Base-by-base conservation (phyloP, 2,888 invertebrate genomes). In the Leptura quadrifasciata region DNA sequence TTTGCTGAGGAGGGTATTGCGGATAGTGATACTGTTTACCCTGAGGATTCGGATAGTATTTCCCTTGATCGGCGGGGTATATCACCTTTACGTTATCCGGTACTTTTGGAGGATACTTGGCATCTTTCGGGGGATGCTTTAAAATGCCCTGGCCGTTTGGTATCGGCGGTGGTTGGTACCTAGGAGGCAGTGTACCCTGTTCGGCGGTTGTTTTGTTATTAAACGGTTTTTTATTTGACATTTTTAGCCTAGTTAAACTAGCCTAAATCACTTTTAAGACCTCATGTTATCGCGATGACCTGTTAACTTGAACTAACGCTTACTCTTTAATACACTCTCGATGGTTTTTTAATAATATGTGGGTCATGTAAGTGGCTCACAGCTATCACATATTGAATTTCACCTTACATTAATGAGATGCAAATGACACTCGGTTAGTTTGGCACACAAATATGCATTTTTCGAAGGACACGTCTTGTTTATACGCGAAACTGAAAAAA, bases 101-200 rank as follows among this genome's bases (percentile, higher is more conserved):
- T 27, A 39, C 76, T 76, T 80, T 80, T 10, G 20, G 61, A 63
- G 12, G 82, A 74, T 77, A 76, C 27, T 82, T 86, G 63, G 83
- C 87, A 85, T 88, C 88, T 81, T 87, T 87, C 84, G 91, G 86
- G 83, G 82, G 79, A 86, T 92, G 91, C 89, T 94, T 94, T 83
- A 93, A 90, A 86, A 93, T 92, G 78, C 94, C 94, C 77, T 92
- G 91, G 80, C 91, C 91, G 81, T 90, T 89, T 76, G 92, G 91
- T 77, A 90, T 89, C 82, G 95, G 94, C 81, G 94, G 94, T 84
- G 95, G 95, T 88, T 95, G 95, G 90, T 95, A 95, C 81, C 95
- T 92, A 84, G 95, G 95, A 85, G 95, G 95, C 89, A 91, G 91
- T 78, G 77, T 82, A 74, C 84, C 85, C 79, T 84, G 75, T 77